Base-by-base conservation (phyloP, 2,797 vertebrate genomes). In the Melanogrammus aeglefinus region DNA sequence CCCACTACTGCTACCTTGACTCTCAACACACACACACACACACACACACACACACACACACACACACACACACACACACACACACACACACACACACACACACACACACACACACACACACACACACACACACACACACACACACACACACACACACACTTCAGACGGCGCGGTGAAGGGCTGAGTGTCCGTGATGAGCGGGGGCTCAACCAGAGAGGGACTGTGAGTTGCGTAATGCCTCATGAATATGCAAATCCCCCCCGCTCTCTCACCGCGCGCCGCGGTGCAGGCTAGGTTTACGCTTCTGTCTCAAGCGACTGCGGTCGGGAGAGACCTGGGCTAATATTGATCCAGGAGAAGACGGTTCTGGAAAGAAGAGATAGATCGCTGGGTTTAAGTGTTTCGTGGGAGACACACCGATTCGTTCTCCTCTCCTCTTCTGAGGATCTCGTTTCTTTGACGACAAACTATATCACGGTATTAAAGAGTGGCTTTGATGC, bases 201-300 rank as follows among this genome's bases (percentile, higher is more conserved):
- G 76, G 83, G 89, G 87, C 88, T 91, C 88, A 93, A 84, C 90
- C 75, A 77, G 81, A 57, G 87, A 88, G 82, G 85, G 81, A 88
- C 85, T 77, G 74, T 86, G 85, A 24, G 35, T 87, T 80, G 84
- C 80, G 81, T 88, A 87, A 88, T 85, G 90, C 84, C 47, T 81
- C 80, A 78, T 77, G 76, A 84, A 90, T 88, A 89, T 87, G 83
- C 87, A 87, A 90, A 91, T 81, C 84, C 83, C 86, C 86, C 85
- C 84, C 51, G 13, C 47, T 47, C 16, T 47, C 44, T 47, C 44
- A 90, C 85, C 84, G 81, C 31, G 73, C 79, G 76, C 77, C 75
- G 83, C 75, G 79, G 86, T 85, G 76, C 80, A 66, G 82, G 82
- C 80, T 51, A 73, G 78, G 78, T 33, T 80, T 86, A 81, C 86